Evolutionary conservation across 1,140 invertebrate genomes (phyloP), one percentile per base, ranked within the genome.

Genomic region (Cydia pomonella): DNA sequence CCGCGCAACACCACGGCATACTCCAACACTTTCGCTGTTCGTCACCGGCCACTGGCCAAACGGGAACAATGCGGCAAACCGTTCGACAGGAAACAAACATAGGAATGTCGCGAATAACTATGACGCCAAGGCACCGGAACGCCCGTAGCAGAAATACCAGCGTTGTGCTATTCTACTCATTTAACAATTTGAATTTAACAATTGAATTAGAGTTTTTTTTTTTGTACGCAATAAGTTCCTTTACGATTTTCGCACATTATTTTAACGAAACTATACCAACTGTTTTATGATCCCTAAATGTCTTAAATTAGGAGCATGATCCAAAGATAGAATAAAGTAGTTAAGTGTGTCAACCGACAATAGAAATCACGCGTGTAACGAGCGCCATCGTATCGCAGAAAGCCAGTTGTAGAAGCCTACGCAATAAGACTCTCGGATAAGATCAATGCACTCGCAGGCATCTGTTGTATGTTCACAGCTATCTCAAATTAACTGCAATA

Each of bases 11-110:
- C 64, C 3, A 13, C 29, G 64, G 63, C 53, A 33, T 69, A 23
- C 29, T 18, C 73, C 74, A 66, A 80, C 85, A 87, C 87, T 87
- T 87, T 86, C 85, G 86, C 86, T 86, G 75, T 62, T 72, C 63
- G 53, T 72, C 66, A 74, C 53, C 29, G 29, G 64, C 63, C 64
- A 69, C 16, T 33, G 29, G 27, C 25, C 64, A 38, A 21, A 69
- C 64, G 64, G 64, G 64, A 77, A 77, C 44, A 23, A 76, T 63
- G 16, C 44, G 50, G 13, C 72, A 41, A 44, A 44, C 73, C 73
- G 73, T 73, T 73, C 63, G 29, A 38, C 64, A 69, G 64, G 64
- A 69, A 69, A 41, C 64, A 38, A 41, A 69, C 29, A n/a, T 29
- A 69, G 64, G 64, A 69, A 69, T 69, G 27, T 69, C 27, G 16